Percentiles rank a stretch among this genome's conserved stretches.
Evolutionary conservation across 2,113 vertebrate species (phyloP).

Genomic region (Pangasianodon hypophthalmus): DNA sequence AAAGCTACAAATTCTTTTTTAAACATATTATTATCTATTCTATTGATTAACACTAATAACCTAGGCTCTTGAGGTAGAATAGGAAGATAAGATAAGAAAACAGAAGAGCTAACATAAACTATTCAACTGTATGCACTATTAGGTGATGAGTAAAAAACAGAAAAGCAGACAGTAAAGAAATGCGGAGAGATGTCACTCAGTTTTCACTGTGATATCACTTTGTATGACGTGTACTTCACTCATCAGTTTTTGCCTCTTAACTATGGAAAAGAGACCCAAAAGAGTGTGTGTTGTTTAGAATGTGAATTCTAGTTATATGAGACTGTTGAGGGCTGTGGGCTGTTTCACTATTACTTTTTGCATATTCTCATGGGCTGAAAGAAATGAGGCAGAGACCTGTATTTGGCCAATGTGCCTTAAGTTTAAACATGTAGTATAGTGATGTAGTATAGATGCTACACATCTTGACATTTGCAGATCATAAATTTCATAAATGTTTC

Average conservation of each 20-base stretch:
- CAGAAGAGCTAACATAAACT: not conserved
- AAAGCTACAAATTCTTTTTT: not conserved
- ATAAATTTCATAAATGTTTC: not conserved
- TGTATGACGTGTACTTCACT: not conserved
- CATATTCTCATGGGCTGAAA: not conserved
- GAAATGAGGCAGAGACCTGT: not conserved
- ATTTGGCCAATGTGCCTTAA: not conserved
- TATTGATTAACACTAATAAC: not conserved
- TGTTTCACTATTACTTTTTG: not conserved
- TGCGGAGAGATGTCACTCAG: not conserved
- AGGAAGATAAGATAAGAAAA: not conserved
- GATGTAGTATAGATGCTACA: not conserved
- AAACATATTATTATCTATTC: not conserved
- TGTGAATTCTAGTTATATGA: not conserved
- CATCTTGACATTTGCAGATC: not conserved
- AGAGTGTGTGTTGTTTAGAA: not conserved
- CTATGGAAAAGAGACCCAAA: not conserved
- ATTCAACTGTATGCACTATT: not conserved
- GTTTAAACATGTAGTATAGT: not conserved
- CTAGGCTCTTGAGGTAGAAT: not conserved
- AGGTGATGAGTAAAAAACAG: not conserved
- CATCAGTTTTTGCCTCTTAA: not conserved
- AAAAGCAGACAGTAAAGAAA: not conserved
- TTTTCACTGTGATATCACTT: not conserved
- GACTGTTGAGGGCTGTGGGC: not conserved